These are phyloP conservation scores for Nymphalis polychloros DNA, from an alignment of 2,888 invertebrate species.

Conservation along the genomic window DNA sequence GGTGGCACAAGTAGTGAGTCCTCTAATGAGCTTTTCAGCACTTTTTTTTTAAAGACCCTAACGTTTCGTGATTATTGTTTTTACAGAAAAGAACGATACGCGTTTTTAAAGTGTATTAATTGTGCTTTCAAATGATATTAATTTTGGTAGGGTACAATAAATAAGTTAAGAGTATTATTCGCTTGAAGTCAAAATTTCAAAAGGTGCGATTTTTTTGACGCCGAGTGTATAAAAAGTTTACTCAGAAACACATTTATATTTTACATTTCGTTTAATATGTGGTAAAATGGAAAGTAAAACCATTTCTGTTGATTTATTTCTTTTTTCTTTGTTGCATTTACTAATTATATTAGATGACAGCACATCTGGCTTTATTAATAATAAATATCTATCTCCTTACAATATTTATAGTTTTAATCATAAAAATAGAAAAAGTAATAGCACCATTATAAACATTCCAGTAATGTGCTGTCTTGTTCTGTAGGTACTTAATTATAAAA, in stretches of 20 bases:
- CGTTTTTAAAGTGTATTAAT: no score
- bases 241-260: conserved; percentile 4
- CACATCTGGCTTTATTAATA: conserved; percentile 52
- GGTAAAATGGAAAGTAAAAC: conserved; percentile 17
- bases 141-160: no score
- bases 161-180: no score
- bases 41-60: no score
- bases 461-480: conserved; percentile 74
- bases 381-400: conserved; percentile 26
- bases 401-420: conserved; percentile 46
- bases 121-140: no score
- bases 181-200: no score
- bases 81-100: no score
- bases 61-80: no score
- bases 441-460: conserved; percentile 69
- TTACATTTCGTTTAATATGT: neutral
- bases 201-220: no score
- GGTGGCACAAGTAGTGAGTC: no score
- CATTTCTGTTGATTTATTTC: conserved; percentile 30
- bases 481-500: conserved; percentile 65
- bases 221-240: no score
- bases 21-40: no score
- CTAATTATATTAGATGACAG: conserved; percentile 65
- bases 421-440: conserved; percentile 48
- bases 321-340: conserved; percentile 62